phyloP scores from a whole-genome alignment of 2,113 vertebrate species.

The Nerophis ophidion region DNA sequence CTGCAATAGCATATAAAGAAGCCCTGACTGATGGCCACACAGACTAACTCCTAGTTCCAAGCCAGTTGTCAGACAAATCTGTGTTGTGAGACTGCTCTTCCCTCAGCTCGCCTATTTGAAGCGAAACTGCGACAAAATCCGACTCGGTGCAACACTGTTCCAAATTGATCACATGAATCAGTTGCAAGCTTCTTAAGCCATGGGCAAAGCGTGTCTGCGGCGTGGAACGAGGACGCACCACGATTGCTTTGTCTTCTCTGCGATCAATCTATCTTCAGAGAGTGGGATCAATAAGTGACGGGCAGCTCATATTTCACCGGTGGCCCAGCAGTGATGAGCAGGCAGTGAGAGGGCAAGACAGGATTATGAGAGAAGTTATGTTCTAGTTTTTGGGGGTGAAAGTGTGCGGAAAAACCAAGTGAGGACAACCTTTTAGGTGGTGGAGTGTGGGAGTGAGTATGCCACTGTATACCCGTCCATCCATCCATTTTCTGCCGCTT shows the following conservation, averaged over 20 bases:
- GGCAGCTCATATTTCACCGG: conserved; percentile 61
- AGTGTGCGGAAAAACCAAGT: conserved; percentile 20
- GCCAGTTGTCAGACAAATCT: not conserved
- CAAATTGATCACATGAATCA: conserved; percentile 55
- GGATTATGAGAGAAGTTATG: conserved; percentile 46
- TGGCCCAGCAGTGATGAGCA: conserved; percentile 34
- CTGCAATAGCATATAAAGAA: too few relatives aligned
- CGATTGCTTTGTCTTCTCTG: conserved; percentile 30
- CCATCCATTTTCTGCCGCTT: too few relatives aligned
- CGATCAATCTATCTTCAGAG: conserved; percentile 60
- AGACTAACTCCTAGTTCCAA: too few relatives aligned
- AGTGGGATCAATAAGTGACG: conserved; percentile 54
- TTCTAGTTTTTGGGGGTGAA: conserved; percentile 23
- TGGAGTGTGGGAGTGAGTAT: not conserved
- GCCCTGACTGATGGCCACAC: too few relatives aligned
- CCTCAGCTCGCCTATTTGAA: conserved; percentile 28
- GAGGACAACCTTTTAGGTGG: conserved; percentile 25
- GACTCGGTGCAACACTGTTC: conserved; percentile 22
- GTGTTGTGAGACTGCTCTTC: conserved; percentile 36
- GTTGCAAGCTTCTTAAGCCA: conserved; percentile 39
- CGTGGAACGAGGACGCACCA: conserved; percentile 26
- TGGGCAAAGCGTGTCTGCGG: conserved; percentile 25
- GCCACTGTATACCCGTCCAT: too few relatives aligned
- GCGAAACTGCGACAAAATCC: conserved; percentile 26
- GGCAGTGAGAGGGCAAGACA: conserved; percentile 33